phyloP scores from a whole-genome alignment of 2,113 vertebrate species.

The Sylvia atricapilla region DNA sequence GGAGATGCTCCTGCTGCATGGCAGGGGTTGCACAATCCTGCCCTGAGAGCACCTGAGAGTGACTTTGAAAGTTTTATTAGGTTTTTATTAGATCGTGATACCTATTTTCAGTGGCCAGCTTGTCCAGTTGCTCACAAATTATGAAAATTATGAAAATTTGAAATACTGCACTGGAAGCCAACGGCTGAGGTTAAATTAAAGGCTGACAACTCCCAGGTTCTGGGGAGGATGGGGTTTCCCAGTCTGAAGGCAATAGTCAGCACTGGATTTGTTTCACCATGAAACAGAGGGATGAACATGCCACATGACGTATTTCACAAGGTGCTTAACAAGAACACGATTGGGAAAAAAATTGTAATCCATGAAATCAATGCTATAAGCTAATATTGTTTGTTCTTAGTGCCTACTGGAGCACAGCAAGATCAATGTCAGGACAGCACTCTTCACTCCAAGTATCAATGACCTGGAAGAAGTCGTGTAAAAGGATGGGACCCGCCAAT shows the following conservation, averaged over 20 bases:
- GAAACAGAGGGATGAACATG: not conserved
- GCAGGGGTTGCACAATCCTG: constrained; percentile 3
- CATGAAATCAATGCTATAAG: constrained; percentile 72
- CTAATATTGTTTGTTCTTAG: constrained; percentile 61
- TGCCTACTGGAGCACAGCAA: constrained; percentile 55
- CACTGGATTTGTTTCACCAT: not conserved
- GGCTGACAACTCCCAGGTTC: not conserved
- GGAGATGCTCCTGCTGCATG: not conserved
- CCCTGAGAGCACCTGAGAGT: not conserved
- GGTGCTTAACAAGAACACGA: constrained; percentile 62
- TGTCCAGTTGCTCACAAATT: not conserved
- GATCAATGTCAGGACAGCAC: constrained; percentile 67
- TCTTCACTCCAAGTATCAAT: constrained; percentile 63
- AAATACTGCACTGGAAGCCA: not conserved
- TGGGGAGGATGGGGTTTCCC: not conserved
- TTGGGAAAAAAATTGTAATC: constrained; percentile 60
- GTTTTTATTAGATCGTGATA: not conserved
- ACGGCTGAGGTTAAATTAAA: not conserved
- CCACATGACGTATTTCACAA: constrained; percentile 59
- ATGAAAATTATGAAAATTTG: constrained; percentile 24
- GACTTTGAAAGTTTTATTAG: constrained; percentile 32
- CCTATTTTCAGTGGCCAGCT: not conserved
- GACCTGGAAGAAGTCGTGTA: constrained; percentile 34
- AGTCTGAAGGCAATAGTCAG: not conserved
- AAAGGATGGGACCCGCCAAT: not conserved